Base-by-base conservation (phyloP, 2,113 vertebrate genomes). In the Chionis minor region DNA sequence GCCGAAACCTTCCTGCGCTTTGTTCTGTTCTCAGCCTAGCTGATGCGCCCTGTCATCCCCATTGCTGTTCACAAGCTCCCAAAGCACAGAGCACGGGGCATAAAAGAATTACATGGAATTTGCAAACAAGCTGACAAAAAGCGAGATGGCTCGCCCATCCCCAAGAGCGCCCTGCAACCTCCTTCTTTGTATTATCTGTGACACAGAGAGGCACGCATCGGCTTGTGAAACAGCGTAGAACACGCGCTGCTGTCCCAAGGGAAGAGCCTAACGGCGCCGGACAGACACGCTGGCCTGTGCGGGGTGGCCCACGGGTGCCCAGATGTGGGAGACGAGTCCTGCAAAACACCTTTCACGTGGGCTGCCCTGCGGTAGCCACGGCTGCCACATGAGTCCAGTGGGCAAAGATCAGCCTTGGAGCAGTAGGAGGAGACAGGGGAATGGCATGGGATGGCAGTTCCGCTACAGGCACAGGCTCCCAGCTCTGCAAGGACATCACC, bases 331-430 rank as follows among this genome's bases (percentile, higher is more conserved):
- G 15, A 32, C 2, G 3, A 17, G 24, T 80, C 58, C 49, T 40
- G 27, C 32, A 45, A 81, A 88, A 65, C 3, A 2, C 15, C 32
- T n/a, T 72, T 23, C 32, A 14, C 0, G 0, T 4, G 27, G 21
- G 24, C 38, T 32, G 49, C 21, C 54, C 2, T 0, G 33, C 51
- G 85, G 19, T 17, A 77, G 52, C 56, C 6, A 1, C 1, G 0
- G 44, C 45, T 42, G 19, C 17, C 12, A 8, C 4, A 1, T 4
- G 12, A 58, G 28, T 8, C 26, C 0, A 2, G 12, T 0, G 1
- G 19, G 44, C 66, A 63, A 62, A 44, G 24, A 32, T 4, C 26
- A 24, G 32, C 4, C 12, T 2, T 44, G 38, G n/a, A 82, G 28
- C 30, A 58, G 38, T 2, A 54, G 47, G 8, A 84, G 56, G 59